Conservation (phyloP, 2,888 invertebrate species). For the Agrotis ipsilon region DNA sequence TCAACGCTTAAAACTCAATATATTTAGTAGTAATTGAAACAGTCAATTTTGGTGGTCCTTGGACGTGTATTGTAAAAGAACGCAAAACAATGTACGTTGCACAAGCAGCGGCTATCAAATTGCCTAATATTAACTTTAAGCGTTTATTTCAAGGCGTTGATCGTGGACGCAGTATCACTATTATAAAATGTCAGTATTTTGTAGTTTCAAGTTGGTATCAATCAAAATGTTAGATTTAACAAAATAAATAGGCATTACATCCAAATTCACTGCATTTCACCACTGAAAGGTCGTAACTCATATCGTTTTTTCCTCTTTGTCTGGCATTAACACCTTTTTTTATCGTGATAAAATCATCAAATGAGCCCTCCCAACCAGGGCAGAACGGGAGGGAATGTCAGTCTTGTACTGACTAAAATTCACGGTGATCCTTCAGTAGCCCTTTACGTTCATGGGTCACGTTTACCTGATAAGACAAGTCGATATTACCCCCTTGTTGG, state of each 20-base stretch:
- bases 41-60: conserved; percentile 45
- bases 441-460: no score
- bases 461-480: no score
- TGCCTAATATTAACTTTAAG: conserved; percentile 37
- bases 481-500: background rate
- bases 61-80: conserved; percentile 45
- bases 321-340: no score
- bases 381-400: no score
- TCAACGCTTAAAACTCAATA: conserved; percentile 6
- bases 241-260: background rate
- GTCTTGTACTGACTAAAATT: no score
- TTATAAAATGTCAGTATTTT: background rate
- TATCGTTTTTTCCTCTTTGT: background rate
- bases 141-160: conserved; percentile 45
- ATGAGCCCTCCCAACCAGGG: no score
- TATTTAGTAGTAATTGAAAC: conserved; percentile 12
- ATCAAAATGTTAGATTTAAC: background rate
- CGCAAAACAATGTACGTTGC: conserved; percentile 54
- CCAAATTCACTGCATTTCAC: background rate
- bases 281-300: no score
- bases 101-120: conserved; percentile 44
- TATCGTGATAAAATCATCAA: no score
- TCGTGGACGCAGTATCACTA: conserved; percentile 23
- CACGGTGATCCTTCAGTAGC: no score
- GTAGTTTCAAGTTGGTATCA: background rate